Percentiles rank a stretch among this genome's conserved stretches.
These are phyloP conservation scores for Brachionus paranguensis DNA, from an alignment of 1,140 invertebrate species.

Conservation along the genomic window DNA sequence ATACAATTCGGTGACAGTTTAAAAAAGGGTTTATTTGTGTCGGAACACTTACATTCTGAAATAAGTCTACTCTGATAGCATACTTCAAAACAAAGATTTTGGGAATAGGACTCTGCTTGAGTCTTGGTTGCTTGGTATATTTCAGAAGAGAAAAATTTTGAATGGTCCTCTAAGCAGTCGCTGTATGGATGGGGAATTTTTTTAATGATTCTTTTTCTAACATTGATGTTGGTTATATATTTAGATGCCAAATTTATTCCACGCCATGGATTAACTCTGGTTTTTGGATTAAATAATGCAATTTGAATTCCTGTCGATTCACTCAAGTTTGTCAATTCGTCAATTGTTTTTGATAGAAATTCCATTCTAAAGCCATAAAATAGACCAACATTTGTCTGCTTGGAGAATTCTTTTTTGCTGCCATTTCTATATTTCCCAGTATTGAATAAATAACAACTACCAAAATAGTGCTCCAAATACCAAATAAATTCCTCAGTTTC, in stretches of 20 bases:
- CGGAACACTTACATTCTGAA: background rate
- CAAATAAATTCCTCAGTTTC: background rate
- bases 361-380: background rate
- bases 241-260: background rate
- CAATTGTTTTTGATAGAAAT: background rate
- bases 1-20: background rate
- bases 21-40: background rate
- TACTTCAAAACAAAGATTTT: background rate
- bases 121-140: background rate
- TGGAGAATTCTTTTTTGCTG: no score
- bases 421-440: background rate
- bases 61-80: background rate
- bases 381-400: background rate
- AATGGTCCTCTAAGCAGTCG: background rate
- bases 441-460: slow-evolving; percentile 22
- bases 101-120: background rate
- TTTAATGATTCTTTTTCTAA: background rate
- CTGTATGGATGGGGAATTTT: background rate
- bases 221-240: background rate
- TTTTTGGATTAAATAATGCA: background rate
- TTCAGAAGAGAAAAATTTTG: background rate
- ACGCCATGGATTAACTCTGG: background rate
- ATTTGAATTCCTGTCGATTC: background rate
- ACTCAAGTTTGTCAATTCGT: background rate
- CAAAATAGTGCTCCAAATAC: background rate